Base-by-base conservation (phyloP, 2,888 invertebrate genomes). In the Lasioglossum leucozonium region DNA sequence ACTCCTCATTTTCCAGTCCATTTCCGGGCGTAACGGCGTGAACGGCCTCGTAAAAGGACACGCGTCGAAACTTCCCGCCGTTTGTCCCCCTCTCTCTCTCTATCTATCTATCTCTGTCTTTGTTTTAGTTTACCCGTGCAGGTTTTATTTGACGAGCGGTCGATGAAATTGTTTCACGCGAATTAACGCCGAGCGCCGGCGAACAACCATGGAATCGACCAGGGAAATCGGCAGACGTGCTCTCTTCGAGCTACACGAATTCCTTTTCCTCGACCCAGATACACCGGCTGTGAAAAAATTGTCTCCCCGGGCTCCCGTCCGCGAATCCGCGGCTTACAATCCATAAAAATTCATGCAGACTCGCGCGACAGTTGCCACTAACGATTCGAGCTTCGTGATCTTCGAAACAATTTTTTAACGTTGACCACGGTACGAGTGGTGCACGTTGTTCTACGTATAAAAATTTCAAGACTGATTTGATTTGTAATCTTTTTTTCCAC, bases 1-100 rank as follows among this genome's bases (percentile, higher is more conserved):
- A 77, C 42, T 42, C 44, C 58, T 13, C 69, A 83, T 83, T 84
- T 84, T 84, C 83, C 83, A 69, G 83, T 34, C 83, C 83, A 84
- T 77, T 84, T 84, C 67, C 77, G n/a, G 51, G 18, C 83, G 40
- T 34, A 55, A 58, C 42, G 42, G 44, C 47, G 18, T n/a, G 62
- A 72, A 16, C 30, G 3, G 30, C 67, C 58, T 69, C 47, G 65
- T 67, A 58, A 84, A 82, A 73, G 47, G 82, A 75, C 73, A 44
- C 82, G 37, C 72, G 76, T 82, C 82, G n/a, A 72, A 83, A 40
- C 71, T 82, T 51, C 62, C 16, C 72, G 55, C 77, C 30, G 44
- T 40, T 42, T 16, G 3, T 16, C 11, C 30, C 40, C 16, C 4
- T 16, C 26, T 26, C 26, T 26, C 1, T 16, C 58, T 51, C 22